These are phyloP conservation scores for Drosophila neotestacea DNA, from an alignment of 2,888 invertebrate genomes.

Conservation along the genomic window DNA sequence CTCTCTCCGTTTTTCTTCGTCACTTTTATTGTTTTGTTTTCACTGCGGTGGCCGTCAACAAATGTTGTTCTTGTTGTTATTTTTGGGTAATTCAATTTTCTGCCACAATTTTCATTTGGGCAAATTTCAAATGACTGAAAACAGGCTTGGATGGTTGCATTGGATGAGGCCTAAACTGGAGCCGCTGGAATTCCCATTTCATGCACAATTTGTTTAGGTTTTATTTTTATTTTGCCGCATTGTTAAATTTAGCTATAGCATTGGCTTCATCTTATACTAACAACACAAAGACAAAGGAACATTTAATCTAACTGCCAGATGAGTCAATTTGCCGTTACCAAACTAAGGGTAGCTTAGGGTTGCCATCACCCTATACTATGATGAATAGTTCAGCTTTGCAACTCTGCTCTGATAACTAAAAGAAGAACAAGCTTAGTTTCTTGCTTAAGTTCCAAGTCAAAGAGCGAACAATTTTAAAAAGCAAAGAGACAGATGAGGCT, in stretches of 20 bases:
- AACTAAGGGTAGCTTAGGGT: constrained; percentile 44
- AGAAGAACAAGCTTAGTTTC: constrained; percentile 5
- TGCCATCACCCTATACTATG: constrained; percentile 12
- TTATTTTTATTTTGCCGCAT: constrained; percentile 79
- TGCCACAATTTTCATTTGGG: constrained; percentile 78
- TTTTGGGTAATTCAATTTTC: constrained; percentile 75
- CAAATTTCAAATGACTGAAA: constrained; percentile 45
- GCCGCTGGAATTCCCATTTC: constrained; percentile 51
- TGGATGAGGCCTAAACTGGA: constrained; percentile 21
- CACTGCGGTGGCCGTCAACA: constrained; percentile 62
- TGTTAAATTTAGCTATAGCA: constrained; percentile 58
- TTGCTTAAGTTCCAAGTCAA: not conserved
- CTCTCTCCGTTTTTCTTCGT: constrained; percentile 28
- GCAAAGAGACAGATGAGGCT: constrained; percentile 20
- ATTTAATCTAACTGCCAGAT: constrained; percentile 69
- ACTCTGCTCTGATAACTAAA: constrained; percentile 9
- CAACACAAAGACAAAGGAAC: constrained; percentile 46
- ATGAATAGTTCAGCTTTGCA: too few relatives aligned
- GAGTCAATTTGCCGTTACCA: constrained; percentile 52
- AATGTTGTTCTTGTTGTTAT: constrained; percentile 34
- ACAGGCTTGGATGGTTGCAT: constrained; percentile 37
- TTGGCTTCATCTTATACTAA: constrained; percentile 48
- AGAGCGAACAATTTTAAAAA: constrained; percentile 10
- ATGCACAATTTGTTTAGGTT: constrained; percentile 78
- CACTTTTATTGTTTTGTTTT: constrained; percentile 73